Percentiles rank a stretch among this genome's conserved stretches.
Conservation (phyloP, 2,113 vertebrate genomes). For the Spizaetus ornatus region DNA sequence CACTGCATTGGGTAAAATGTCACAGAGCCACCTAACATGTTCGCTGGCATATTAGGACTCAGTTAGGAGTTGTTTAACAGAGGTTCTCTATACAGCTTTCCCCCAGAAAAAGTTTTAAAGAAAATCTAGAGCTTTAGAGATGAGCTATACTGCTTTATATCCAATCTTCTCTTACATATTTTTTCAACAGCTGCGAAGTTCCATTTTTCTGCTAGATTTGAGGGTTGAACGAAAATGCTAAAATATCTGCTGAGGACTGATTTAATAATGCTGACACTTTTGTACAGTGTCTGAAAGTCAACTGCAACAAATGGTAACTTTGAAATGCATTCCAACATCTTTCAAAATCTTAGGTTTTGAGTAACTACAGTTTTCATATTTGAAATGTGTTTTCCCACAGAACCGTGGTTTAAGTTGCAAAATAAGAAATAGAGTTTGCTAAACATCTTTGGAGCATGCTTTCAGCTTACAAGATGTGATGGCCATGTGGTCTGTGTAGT, state of each 20-base stretch:
- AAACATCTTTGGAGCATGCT: background rate
- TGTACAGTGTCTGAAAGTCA: background rate
- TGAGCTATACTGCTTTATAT: background rate
- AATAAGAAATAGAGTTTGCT: background rate
- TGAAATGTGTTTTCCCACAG: background rate
- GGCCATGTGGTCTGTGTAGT: background rate
- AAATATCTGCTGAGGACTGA: background rate
- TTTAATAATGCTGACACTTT: background rate
- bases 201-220: background rate
- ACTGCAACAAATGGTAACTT: background rate
- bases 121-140: background rate
- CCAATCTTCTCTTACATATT: background rate
- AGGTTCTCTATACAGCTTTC: background rate
- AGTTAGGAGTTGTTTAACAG: background rate
- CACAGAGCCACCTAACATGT: background rate
- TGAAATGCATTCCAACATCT: background rate
- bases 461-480: background rate
- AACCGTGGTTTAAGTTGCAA: background rate
- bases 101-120: background rate
- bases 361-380: background rate
- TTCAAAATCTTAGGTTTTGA: background rate
- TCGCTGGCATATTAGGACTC: background rate
- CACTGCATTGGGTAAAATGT: background rate
- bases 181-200: background rate
- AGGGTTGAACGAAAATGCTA: background rate